Conservation (phyloP, 2,797 vertebrate species). For the Gallirallus australis region DNA sequence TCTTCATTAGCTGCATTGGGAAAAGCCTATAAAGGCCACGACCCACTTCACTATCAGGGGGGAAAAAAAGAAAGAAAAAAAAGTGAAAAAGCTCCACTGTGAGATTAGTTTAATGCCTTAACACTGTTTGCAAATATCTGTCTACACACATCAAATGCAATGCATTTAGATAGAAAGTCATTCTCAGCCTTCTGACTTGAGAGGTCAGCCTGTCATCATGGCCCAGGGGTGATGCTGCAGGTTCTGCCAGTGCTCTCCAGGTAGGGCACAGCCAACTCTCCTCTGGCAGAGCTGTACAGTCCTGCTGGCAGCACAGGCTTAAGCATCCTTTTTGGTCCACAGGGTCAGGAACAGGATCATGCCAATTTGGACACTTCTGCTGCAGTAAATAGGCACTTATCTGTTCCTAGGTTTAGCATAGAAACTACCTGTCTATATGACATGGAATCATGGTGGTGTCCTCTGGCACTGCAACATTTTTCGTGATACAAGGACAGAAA, state of each 20-base stretch:
- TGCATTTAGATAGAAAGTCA: accelerated
- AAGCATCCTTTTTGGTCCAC: neutral
- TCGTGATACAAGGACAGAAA: neutral
- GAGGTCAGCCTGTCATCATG: accelerated
- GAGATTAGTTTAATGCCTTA: neutral
- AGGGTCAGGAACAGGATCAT: neutral
- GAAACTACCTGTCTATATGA: neutral
- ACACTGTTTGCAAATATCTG: neutral
- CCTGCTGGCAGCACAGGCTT: neutral
- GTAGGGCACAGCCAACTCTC: neutral
- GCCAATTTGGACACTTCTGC: neutral
- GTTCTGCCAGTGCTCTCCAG: accelerated
- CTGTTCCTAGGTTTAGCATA: neutral
- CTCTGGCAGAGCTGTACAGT: neutral
- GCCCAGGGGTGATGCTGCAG: neutral
- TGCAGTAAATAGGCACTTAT: neutral
- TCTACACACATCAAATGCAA: neutral
- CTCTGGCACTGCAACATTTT: neutral
- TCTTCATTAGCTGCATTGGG: neutral
- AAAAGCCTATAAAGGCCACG: neutral
- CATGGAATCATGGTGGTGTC: neutral
- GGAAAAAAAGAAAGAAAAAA: neutral
- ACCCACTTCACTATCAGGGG: neutral
- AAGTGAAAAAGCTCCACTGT: neutral
- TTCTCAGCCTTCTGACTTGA: neutral